A percentile compares a stretch with the other conserved stretches of the same genome.
Evolutionary conservation across 1,140 invertebrate species (phyloP).

Genomic region (Drosophila tropicalis): DNA sequence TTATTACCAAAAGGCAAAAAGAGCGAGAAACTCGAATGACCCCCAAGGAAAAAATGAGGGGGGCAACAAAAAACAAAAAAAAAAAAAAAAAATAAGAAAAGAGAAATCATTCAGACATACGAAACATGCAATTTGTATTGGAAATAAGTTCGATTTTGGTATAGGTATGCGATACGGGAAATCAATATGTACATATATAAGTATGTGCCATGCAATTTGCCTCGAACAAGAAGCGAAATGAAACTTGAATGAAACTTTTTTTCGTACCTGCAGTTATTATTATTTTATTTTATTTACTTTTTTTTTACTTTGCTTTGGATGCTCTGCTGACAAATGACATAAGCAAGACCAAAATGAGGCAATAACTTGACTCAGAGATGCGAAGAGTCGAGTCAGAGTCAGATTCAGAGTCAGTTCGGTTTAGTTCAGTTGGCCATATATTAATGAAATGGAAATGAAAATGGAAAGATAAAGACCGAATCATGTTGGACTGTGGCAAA

Average conservation of each 20-base stretch:
- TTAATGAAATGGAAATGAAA: conserved; percentile 8
- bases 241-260: conserved; percentile 11
- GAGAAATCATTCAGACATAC: conserved; percentile 11
- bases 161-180: conserved; percentile 48
- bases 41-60: neutral
- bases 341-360: conserved; percentile 45
- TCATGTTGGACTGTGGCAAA: conserved; percentile 39
- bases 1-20: conserved; percentile 5
- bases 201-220: conserved; percentile 31
- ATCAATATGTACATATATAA: conserved; percentile 1
- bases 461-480: conserved; percentile 41
- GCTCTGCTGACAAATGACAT: conserved; percentile 61
- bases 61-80: no score
- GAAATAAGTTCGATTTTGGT: conserved; percentile 34
- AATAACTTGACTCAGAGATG: conserved; percentile 24
- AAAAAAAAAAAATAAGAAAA: no score
- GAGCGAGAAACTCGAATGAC: conserved; percentile 6
- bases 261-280: conserved; percentile 36
- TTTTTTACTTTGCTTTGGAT: conserved; percentile 3
- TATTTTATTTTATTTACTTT: conserved; percentile 34
- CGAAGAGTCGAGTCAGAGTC: neutral
- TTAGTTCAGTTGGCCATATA: neutral
- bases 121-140: conserved; percentile 25
- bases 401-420: neutral
- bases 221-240: neutral